Evolutionary conservation across 2,888 invertebrate genomes (phyloP), one percentile per base, ranked within the genome.

Genomic region (Yponomeuta plumbellus): DNA sequence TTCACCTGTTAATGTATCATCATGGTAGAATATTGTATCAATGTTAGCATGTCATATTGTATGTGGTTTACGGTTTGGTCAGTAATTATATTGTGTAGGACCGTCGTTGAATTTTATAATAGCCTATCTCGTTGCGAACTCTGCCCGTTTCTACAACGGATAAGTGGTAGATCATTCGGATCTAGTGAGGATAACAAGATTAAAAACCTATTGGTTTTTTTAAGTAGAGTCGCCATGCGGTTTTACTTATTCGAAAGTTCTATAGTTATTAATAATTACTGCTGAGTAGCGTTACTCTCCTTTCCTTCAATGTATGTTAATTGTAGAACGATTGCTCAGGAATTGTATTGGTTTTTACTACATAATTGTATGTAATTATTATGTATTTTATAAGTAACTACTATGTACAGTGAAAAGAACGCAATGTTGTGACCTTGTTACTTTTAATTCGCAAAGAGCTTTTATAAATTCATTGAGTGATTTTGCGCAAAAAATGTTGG

Each of bases 1-100:
- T 77, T 86, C 90, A 90, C 90, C 89, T 89, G 91, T 90, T 89
- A 89, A 85, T 85, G 85, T 86, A 86, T 86, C 89, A 88, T 88
- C 86, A 81, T 81, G 76, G 85, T 88, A 88, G 86, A 77, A 76
- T 83, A 84, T 80, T 84, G 86, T 87, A 83, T 86, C 79, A 76
- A 83, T 88, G 88, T 88, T 88, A 89, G 89, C 84, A 85, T 84
- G 83, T 86, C 85, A 83, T 79, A 84, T 82, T 84, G 81, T 81
- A 84, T 81, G 81, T 84, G 85, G 80, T 83, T 84, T 76, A 82
- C 76, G 73, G 78, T 84, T 81, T 78, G 79, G 80, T 84, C 82
- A 83, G 78, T 81, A 79, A 83, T 81, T 81, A 83, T 83, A 85
- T 83, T 80, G 76, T 74, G 78, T 78, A 77, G 78, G 77, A 72